Evolutionary conservation across 1,140 invertebrate genomes (phyloP), one percentile per base, ranked within the genome.

Genomic region (Drosophila athabasca): DNA sequence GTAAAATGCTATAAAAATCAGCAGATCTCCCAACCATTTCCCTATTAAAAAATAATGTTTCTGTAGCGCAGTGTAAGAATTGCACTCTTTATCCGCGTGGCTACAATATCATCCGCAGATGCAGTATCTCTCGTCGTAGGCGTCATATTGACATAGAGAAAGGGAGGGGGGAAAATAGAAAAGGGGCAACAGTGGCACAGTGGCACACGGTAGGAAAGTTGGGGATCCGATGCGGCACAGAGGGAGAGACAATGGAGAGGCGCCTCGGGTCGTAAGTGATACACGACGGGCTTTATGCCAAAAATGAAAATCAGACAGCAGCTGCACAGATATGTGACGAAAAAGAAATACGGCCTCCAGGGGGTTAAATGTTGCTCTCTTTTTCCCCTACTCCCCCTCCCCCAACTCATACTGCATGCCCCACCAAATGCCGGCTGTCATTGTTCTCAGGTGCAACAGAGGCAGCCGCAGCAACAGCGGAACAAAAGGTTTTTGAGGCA

Each of bases 381-480:
- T 62, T 29, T 19, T 0, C 24, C 4, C 26, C 13, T 26, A 8
- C 31, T n/a, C 26, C 9, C 6, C 64, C 50, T n/a, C 31, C 65
- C 43, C 29, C 43, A 13, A 62, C 48, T 48, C 29, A 31, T 31
- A 41, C 53, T 58, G 51, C 29, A 22, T 11, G 29, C 15, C 15
- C 31, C 44, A 44, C 22, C 29, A 54, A 74, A 65, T 77, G 69
- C 66, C 83, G 62, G 66, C 74, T 88, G 83, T 68, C 82, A 82
- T 76, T 87, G 78, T 88, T 88, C 83, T 76, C 82, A 87, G 82
- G 83, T 87, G 83, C 78, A 76, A 57, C 35, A 17, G 43, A 51
- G 65, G 61, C 58, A 79, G 78, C 70, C 68, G 57, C 29, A 17
- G 39, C 59, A 67, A 61, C 58, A 58, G 44, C 59, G 17, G 39